Base-by-base conservation (phyloP, 2,888 invertebrate species). In the Cinara cedri region DNA sequence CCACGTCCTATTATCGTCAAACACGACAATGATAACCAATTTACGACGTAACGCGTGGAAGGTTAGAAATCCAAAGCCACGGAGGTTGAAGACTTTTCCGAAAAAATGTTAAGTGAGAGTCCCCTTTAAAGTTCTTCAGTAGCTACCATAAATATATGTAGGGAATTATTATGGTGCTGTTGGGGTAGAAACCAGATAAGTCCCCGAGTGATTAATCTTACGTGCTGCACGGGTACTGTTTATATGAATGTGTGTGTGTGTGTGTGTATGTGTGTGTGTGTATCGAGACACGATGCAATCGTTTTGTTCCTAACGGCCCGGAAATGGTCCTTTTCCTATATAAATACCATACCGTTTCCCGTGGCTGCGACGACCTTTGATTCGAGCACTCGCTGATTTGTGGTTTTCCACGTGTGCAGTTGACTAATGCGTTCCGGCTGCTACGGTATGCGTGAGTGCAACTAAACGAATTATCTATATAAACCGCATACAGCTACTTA, bases 111-210 rank as follows among this genome's bases (percentile, higher is more conserved):
- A 63, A 63, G 62, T 63, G 34, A 51, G 21, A n/a, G 6, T 19
- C 42, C 49, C 49, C 42, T 74, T 74, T 26, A 49, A 49, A 74
- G 51, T 21, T 21, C 16, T 14, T 4, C 46, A 21, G 19, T 26
- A 3, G 51, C 68, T n/a, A n/a, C n/a, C n/a, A 34, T 26, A 46
- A 13, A 14, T 34, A 11, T 51, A 63, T 6, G 63, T 42, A 14
- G 26, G 63, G 63, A 75, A 66, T 65, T 75, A 49, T 19, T 14
- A 49, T 34, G 51, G 44, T 57, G 72, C 42, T 65, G 54, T 55
- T 66, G 65, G 66, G 57, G 65, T 49, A 76, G 75, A 76, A 76
- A 76, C 76, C 46, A 44, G 76, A 76, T 76, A 76, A 76, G 76
- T 76, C 54, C 24, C 26, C 63, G 34, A 19, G 65, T 55, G 63